A percentile compares a stretch with the other conserved stretches of the same genome.
These are phyloP conservation scores for Drosophila colorata DNA, from an alignment of 2,888 invertebrate genomes.

Conservation along the genomic window DNA sequence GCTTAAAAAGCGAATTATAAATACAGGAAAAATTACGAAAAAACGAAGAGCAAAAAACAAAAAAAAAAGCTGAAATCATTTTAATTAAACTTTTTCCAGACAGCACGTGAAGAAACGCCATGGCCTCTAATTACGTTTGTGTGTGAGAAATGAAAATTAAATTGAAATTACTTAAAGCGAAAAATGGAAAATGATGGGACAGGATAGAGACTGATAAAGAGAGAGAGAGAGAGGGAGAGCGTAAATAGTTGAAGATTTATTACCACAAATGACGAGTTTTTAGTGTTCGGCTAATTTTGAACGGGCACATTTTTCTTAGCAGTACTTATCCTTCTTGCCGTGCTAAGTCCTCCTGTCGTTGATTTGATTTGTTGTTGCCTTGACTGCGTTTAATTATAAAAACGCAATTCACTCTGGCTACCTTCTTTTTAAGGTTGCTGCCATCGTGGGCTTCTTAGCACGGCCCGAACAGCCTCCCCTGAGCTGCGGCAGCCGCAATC, in stretches of 20 bases:
- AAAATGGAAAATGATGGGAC: constrained; percentile 15
- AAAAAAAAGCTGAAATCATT: constrained; percentile 52
- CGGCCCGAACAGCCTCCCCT: constrained; percentile 15
- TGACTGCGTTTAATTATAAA: constrained; percentile 70
- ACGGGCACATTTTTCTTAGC: constrained; percentile 27
- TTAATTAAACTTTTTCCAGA: constrained; percentile 58
- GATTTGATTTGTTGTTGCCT: constrained; percentile 72
- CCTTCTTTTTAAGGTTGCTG: constrained; percentile 31
- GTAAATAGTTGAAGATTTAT: constrained; percentile 66
- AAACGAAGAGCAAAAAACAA: constrained; percentile 24
- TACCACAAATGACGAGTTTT: constrained; percentile 50
- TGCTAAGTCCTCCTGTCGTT: constrained; percentile 38
- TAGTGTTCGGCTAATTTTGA: constrained; percentile 57
- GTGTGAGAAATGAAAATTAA: constrained; percentile 46
- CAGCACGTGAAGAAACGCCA: constrained; percentile 57
- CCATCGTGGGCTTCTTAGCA: constrained; percentile 16
- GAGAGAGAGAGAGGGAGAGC: neutral
- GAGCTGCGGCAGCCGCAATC: constrained; percentile 56
- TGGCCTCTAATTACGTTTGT: constrained; percentile 65
- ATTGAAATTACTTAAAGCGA: constrained; percentile 58
- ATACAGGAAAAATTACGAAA: constrained; percentile 21
- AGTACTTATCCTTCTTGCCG: constrained; percentile 15
- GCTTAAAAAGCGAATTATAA: constrained; percentile 28
- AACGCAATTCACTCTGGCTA: constrained; percentile 36
- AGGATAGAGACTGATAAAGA: neutral